Percentiles rank a stretch among this genome's conserved stretches.
phyloP scores from a whole-genome alignment of 2,113 vertebrate genomes.

The Perca fluviatilis region DNA sequence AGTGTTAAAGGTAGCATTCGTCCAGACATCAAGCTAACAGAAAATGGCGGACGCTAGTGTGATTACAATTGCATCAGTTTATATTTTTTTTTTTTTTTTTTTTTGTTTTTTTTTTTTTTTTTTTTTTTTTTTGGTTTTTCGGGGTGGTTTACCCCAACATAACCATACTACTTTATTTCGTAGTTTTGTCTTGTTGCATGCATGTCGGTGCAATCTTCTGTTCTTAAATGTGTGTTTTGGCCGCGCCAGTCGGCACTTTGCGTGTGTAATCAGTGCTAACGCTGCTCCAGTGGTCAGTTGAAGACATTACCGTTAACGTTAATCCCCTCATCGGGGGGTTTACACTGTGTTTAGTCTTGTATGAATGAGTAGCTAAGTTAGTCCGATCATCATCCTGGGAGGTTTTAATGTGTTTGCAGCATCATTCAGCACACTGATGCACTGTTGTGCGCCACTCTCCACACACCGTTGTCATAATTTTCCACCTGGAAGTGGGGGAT shows the following conservation, averaged over 20 bases:
- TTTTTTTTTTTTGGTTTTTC: no score
- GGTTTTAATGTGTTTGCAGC: neutral
- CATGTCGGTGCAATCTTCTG: neutral
- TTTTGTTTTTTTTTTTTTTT: no score
- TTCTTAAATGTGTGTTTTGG: neutral
- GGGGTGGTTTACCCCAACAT: no score
- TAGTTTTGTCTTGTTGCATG: neutral
- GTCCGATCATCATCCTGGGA: neutral
- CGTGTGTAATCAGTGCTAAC: slow-evolving; percentile 38
- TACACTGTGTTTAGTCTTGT: slow-evolving; percentile 2
- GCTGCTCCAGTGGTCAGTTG: slow-evolving; percentile 52
- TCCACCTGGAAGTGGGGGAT: slow-evolving; percentile 75
- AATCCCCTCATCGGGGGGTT: slow-evolving; percentile 5
- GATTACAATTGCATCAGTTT: no score
- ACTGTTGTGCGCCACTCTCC: slow-evolving; percentile 19
- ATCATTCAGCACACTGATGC: slow-evolving; percentile 15
- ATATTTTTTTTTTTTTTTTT: no score
- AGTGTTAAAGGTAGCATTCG: slow-evolving; percentile 58
- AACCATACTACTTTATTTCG: neutral
- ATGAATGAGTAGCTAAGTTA: neutral
- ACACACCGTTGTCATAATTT: slow-evolving; percentile 47
- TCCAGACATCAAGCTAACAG: slow-evolving; percentile 71
- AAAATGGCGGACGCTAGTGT: slow-evolving; percentile 80
- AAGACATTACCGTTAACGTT: slow-evolving; percentile 31
- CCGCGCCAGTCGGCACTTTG: neutral